Evolutionary conservation across 2,888 invertebrate species (phyloP).

Genomic region (Tuta absoluta): DNA sequence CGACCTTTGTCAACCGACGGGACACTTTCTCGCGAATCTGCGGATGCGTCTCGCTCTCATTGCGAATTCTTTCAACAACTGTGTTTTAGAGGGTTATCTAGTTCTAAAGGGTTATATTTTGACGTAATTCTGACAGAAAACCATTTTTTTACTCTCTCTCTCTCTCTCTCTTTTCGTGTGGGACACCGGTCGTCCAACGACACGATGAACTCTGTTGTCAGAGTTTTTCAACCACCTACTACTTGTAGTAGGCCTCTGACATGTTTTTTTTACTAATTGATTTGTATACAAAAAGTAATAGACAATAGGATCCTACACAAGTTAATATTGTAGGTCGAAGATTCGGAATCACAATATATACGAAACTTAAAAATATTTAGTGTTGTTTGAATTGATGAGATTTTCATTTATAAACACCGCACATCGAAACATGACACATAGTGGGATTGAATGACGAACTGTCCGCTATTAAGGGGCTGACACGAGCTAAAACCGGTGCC

Average conservation of each 20-base stretch:
- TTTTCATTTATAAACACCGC: not conserved
- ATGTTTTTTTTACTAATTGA: no score
- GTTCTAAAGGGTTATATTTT: not conserved
- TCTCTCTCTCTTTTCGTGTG: no score
- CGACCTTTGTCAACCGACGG: constrained; percentile 71
- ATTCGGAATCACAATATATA: not conserved
- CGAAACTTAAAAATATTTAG: no score
- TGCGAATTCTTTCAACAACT: constrained; percentile 32
- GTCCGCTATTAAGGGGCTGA: no score
- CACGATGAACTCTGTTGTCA: no score
- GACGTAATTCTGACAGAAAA: not conserved
- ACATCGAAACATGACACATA: constrained; percentile 10
- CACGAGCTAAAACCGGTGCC: no score
- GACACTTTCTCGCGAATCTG: constrained; percentile 63
- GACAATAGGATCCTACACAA: not conserved
- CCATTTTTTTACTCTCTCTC: not conserved
- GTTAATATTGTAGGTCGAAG: no score
- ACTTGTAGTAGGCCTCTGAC: no score
- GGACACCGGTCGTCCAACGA: no score
- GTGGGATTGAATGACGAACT: constrained; percentile 31
- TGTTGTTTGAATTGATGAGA: not conserved
- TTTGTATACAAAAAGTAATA: not conserved
- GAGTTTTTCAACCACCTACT: no score
- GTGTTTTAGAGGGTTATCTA: not conserved
- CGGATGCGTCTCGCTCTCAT: constrained; percentile 61